Evolutionary conservation across 2,797 vertebrate species (phyloP).

Genomic region (Ctenosaura bakeri): DNA sequence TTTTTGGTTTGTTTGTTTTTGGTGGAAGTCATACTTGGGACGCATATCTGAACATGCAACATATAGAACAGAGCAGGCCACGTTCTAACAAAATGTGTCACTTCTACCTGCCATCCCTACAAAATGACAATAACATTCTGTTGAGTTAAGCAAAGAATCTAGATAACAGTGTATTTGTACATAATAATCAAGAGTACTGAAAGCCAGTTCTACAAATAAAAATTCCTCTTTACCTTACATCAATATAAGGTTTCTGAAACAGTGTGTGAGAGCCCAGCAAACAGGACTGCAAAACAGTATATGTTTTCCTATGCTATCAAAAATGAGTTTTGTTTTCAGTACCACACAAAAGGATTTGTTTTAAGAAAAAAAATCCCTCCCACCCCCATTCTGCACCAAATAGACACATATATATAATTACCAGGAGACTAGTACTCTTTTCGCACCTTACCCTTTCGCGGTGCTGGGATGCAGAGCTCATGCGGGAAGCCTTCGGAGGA

Average conservation of each 20-base stretch:
- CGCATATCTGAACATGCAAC: neutral
- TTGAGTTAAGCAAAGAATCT: neutral
- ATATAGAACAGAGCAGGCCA: neutral
- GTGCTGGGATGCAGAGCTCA: too few species aligned
- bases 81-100: neutral
- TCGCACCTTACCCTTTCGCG: too few species aligned
- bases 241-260: neutral
- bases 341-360: neutral
- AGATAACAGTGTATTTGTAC: neutral
- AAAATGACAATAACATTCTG: neutral
- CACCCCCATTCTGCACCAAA: neutral
- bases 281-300: neutral
- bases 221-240: neutral
- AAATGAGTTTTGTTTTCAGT: neutral
- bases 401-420: neutral
- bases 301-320: neutral
- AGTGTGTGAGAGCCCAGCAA: neutral
- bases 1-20: too few species aligned
- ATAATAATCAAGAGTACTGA: neutral
- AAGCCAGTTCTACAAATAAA: neutral
- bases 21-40: too few species aligned
- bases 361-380: neutral
- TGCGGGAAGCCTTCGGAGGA: too few species aligned
- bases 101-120: neutral
- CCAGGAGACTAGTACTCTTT: too few species aligned